Base-by-base conservation (phyloP, 1,140 invertebrate species). In the Lordiphosa collinella region DNA sequence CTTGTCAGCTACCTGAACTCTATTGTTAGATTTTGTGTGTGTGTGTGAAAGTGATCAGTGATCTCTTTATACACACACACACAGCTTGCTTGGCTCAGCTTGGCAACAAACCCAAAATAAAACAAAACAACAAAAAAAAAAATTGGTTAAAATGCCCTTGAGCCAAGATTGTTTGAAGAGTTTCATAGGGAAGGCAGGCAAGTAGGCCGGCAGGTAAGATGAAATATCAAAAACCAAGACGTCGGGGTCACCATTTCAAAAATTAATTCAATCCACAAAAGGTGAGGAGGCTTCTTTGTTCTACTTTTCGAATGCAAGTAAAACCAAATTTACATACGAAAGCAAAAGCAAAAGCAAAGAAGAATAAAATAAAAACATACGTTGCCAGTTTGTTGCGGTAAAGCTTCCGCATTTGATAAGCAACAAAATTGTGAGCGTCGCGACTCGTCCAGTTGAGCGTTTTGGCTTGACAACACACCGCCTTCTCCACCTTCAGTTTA, bases 351-450 rank as follows among this genome's bases (percentile, higher is more conserved):
- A 16, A 25, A 40, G 31, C 35, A 51, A 46, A 51, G 40, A 46
- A 32, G 13, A 11, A 11, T 18, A 51, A 32, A 49, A 16, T 35
- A 16, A 44, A 29, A 29, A 43, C 6, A 16, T 49, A 49, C 36
- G 40, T 40, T 60, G 60, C 37, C 64, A 50, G 59, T 54, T 51
- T 60, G 59, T 43, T 79, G 68, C 58, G 44, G 51, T 55, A 73
- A 63, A 73, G 66, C 74, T 79, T 79, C 74, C 74, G 74, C 66
- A 78, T 79, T 79, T 79, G 74, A 79, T 79, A 79, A 79, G 67
- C 74, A 40, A 7, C 35, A 35, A 29, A 36, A 18, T 18, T 18
- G 18, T 3, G 18, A 36, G 37, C 14, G 40, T 11, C 14, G 61
- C 16, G 25, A 14, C 41, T 14, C 38, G 18, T 49, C 60, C 35